Evolutionary conservation across 1,140 invertebrate genomes (phyloP), one percentile per base, ranked within the genome.

Genomic region (Penaeus vannamei): DNA sequence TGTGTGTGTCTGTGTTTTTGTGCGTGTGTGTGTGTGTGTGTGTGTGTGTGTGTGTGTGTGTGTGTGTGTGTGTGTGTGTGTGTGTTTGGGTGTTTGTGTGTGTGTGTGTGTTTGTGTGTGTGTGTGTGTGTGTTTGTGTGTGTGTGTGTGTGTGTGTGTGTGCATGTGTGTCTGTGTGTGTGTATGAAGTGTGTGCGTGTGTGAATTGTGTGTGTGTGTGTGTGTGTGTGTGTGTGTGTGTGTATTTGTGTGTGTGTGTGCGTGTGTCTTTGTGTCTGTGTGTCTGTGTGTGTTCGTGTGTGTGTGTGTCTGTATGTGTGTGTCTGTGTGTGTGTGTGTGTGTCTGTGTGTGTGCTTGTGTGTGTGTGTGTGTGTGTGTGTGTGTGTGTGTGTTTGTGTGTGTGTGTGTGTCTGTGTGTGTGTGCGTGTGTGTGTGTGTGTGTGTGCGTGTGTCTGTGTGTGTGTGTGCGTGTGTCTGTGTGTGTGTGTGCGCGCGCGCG

Each of bases 341-440:
- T 64, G 62, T 64, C 17, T 17, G 62, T 64, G 62, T 64, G 62
- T 19, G 17, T 19, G 17, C n/a, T 19, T n/a, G n/a, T n/a, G n/a
- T 17, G n/a, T n/a, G n/a, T n/a, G n/a, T n/a, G n/a, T n/a, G n/a
- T n/a, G n/a, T n/a, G n/a, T n/a, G n/a, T n/a, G n/a, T n/a, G n/a
- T n/a, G n/a, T n/a, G n/a, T n/a, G n/a, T n/a, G n/a, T n/a, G n/a
- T n/a, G n/a, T n/a, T n/a, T n/a, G n/a, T n/a, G n/a, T n/a, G n/a
- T n/a, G n/a, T n/a, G n/a, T n/a, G n/a, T n/a, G n/a, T n/a, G 62
- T 64, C 17, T 64, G 62, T 64, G 62, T 64, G n/a, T 64, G 62
- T n/a, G 62, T 64, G n/a, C 62, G n/a, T 64, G 62, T 64, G 62
- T 64, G n/a, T n/a, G n/a, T n/a, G n/a, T 64, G 62, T 64, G n/a